Percentiles rank a stretch among this genome's conserved stretches.
phyloP scores from a whole-genome alignment of 2,888 invertebrate genomes.

The Listrodromus nycthemerus region DNA sequence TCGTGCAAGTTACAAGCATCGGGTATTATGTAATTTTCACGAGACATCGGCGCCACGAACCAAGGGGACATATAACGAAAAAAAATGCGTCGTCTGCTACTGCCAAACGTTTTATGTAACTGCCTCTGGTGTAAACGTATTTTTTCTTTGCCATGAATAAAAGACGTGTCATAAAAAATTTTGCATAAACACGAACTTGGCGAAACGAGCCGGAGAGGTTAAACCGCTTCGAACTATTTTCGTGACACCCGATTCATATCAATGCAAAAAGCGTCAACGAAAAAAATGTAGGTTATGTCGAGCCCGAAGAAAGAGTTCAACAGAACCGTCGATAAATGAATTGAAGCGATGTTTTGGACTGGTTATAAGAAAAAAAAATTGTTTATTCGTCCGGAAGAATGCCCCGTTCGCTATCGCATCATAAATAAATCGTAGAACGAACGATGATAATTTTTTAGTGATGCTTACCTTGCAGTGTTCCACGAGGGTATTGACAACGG shows the following conservation, averaged over 20 bases:
- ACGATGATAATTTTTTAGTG: background rate
- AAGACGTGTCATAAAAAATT: background rate
- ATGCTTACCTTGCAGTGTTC: conserved; percentile 84
- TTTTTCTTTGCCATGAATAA: background rate
- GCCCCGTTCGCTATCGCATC: background rate
- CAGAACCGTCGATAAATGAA: conserved; percentile 20
- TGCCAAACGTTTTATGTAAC: conserved; percentile 63
- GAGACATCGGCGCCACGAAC: conserved; percentile 39
- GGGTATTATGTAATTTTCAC: conserved; percentile 62
- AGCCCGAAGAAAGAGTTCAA: background rate
- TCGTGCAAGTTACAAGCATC: conserved; percentile 36
- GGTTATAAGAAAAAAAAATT: background rate
- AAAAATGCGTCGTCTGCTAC: conserved; percentile 53
- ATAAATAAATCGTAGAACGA: background rate
- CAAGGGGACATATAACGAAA: conserved; percentile 20
- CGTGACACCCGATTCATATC: background rate
- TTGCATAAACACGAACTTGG: background rate
- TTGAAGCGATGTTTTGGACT: conserved; percentile 19
- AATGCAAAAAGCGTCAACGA: background rate
- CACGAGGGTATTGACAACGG: conserved; percentile 82
- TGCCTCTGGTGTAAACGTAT: background rate
- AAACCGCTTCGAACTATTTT: background rate
- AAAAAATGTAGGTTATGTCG: conserved; percentile 47
- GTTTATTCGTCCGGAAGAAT: background rate
- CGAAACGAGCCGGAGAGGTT: background rate